Evolutionary conservation across 1,140 invertebrate species (phyloP).

Genomic region (Habropoda laboriosa): DNA sequence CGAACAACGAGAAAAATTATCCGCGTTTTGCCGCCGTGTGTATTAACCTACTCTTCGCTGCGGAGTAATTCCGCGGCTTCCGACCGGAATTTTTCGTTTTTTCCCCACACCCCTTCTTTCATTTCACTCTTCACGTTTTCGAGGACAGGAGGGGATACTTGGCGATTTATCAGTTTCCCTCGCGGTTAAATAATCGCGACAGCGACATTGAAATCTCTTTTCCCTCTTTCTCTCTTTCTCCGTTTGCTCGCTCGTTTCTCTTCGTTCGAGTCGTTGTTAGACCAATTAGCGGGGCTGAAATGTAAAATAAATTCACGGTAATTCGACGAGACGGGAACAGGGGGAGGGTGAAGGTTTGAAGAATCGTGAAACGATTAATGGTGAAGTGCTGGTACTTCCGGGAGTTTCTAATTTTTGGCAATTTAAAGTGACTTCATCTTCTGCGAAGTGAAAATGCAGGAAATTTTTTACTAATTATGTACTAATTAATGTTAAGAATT

Average conservation of each 20-base stretch:
- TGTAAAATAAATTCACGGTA: neutral
- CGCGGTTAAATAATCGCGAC: neutral
- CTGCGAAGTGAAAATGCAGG: no score
- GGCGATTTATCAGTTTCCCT: conserved; percentile 18
- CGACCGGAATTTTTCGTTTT: neutral
- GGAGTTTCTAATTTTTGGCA: no score
- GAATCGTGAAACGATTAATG: no score
- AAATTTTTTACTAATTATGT: no score
- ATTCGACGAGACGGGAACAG: neutral
- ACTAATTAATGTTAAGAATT: no score
- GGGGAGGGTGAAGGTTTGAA: no score
- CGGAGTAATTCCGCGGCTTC: neutral
- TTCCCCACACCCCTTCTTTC: neutral
- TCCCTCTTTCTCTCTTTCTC: neutral
- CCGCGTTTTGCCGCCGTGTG: neutral
- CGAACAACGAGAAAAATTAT: conserved; percentile 31
- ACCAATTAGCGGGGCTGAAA: neutral
- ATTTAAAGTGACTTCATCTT: no score
- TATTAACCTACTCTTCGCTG: conserved; percentile 7
- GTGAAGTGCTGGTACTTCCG: no score
- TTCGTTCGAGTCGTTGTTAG: neutral
- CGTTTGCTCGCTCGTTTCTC: no score
- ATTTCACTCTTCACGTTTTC: neutral
- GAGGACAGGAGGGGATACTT: neutral
- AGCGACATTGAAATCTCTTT: neutral